These are phyloP conservation scores for Balearica regulorum DNA, from an alignment of 2,797 vertebrate species.

Conservation along the genomic window DNA sequence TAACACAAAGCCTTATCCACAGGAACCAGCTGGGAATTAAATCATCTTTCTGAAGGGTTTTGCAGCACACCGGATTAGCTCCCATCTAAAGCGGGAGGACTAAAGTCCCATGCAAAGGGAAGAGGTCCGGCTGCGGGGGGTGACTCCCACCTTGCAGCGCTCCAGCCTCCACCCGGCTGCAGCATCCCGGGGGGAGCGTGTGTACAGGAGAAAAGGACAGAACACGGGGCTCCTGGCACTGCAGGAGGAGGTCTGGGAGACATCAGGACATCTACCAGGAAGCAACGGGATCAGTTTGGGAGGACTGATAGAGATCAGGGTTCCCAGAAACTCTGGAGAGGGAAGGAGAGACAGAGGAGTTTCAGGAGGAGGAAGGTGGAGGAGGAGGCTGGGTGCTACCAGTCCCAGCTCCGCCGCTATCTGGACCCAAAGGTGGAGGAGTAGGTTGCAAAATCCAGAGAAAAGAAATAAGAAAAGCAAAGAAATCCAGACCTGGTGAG, in stretches of 20 bases:
- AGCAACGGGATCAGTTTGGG: not conserved
- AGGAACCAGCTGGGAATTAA: not conserved
- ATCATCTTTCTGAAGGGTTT: not conserved
- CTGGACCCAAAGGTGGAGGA: not conserved
- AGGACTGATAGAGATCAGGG: not conserved
- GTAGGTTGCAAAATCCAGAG: not conserved
- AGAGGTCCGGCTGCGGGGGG: not conserved
- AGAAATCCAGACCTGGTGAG: not conserved
- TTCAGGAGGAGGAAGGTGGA: not conserved
- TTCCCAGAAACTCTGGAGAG: not conserved
- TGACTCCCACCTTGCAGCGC: not conserved
- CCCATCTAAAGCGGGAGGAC: too few relatives aligned
- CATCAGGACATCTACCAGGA: not conserved
- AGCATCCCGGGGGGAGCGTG: rapidly evolving
- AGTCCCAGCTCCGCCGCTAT: not conserved
- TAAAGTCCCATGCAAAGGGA: not conserved
- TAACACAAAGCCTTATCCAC: not conserved
- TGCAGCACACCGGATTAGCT: not conserved
- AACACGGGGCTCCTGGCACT: not conserved
- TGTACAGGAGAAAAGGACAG: not conserved
- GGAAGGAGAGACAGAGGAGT: not conserved
- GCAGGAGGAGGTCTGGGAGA: not conserved
- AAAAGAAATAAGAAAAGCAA: not conserved
- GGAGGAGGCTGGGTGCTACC: not conserved
- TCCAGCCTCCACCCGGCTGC: not conserved